Evolutionary conservation across 1,140 invertebrate genomes (phyloP), one percentile per base, ranked within the genome.

Genomic region (Drosophila rhopaloa): DNA sequence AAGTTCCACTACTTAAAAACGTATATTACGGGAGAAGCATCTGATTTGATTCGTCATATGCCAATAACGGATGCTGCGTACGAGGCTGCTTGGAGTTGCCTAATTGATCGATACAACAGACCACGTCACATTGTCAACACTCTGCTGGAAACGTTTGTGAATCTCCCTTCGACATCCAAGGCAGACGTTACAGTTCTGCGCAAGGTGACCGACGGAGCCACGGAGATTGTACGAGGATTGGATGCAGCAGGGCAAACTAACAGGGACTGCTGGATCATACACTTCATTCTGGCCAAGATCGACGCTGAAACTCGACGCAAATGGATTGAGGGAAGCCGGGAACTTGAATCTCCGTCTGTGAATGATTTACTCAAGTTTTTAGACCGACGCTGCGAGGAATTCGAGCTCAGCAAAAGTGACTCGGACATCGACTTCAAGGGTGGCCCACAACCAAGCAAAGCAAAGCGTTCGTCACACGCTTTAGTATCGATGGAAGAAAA

Each of bases 241-340:
- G n/a, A 51, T 51, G n/a, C 50, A 29, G n/a, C 14, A 14, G 50
- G 50, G n/a, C 11, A 51, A 51, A 51, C 50, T 8, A 37, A 32
- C 9, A 13, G 50, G n/a, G 50, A 51, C 50, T 51, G 50, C 8
- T 51, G 50, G 50, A 37, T 27, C 2, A 41, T 41, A 7, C n/a
- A 41, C n/a, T 47, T 47, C 11, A 27, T 47, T 27, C 46, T 37
- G 29, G 32, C 14, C n/a, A 29, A 51, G 8, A 32, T 14, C 13
- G 32, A 29, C 29, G 29, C 29, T 7, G 29, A 32, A 32, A 6
- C 29, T 32, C 29, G 29, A 7, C 29, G 29, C 29, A 32, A 32
- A 32, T 32, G 29, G 7, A 32, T 32, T 32, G 29, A 32, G 7
- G 29, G 29, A 7, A 32, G 29, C 5, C 6, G 29, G 7, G 27